Evolutionary conservation across 2,888 invertebrate species (phyloP).

Genomic region (Catocala fraxini): DNA sequence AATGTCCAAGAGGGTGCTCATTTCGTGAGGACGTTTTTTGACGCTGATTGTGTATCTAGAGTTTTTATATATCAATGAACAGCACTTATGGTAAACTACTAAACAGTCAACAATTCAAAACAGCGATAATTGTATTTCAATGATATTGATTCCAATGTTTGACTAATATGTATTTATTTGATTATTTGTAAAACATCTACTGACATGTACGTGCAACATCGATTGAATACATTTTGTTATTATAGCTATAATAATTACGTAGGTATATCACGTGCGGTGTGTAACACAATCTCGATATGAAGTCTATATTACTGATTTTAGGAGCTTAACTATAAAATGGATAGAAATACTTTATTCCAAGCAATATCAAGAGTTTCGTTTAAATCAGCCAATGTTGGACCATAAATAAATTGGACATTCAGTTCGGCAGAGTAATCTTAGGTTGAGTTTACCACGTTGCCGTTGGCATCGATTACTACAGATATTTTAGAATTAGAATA

Average conservation of each 20-base stretch:
- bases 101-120: conserved; percentile 5
- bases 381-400: too few relatives aligned
- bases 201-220: conserved; percentile 11
- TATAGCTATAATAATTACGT: conserved; percentile 4
- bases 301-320: background rate
- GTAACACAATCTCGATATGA: background rate
- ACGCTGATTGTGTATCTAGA: too few relatives aligned
- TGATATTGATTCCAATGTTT: conserved; percentile 2
- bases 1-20: too few relatives aligned
- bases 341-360: background rate
- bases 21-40: too few relatives aligned
- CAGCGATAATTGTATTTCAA: conserved; percentile 5
- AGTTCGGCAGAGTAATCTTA: conserved; percentile 1
- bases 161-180: background rate
- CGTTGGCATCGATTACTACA: conserved; percentile 20
- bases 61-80: too few relatives aligned
- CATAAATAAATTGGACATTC: too few relatives aligned
- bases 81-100: conserved; percentile 1
- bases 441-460: conserved; percentile 7
- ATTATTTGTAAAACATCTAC: conserved; percentile 15
- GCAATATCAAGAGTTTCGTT: too few relatives aligned
- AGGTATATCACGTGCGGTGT: background rate
- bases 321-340: background rate
- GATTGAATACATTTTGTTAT: conserved; percentile 5
- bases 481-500: conserved; percentile 24